Conservation (phyloP, 2,113 vertebrate genomes). For the Australoheros scitulus region DNA sequence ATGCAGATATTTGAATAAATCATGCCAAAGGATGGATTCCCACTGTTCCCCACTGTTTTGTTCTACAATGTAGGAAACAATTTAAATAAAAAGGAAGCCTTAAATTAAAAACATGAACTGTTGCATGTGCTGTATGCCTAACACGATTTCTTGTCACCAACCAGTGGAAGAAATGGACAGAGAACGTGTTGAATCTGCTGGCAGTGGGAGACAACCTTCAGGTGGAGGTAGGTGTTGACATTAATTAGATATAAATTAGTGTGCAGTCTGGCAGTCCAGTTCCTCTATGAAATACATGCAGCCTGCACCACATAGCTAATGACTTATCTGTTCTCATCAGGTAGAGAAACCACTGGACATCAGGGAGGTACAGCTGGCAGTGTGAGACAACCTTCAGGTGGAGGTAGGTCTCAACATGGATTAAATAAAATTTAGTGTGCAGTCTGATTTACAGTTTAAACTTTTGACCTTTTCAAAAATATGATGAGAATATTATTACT, state of each 20-base stretch:
- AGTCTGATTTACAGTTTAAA: background rate
- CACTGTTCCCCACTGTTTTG: too few relatives aligned
- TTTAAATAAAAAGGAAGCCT: background rate
- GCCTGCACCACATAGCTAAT: accelerated
- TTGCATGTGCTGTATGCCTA: background rate
- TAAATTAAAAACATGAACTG: background rate
- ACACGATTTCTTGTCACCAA: background rate
- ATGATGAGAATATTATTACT: too few relatives aligned
- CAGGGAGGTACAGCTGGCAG: background rate
- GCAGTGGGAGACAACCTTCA: background rate
- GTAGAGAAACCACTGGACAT: background rate
- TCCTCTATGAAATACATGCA: accelerated
- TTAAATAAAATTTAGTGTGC: too few relatives aligned
- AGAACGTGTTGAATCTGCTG: accelerated
- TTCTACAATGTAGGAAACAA: too few relatives aligned
- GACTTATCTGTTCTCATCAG: background rate
- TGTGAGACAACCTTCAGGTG: background rate
- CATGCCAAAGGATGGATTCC: too few relatives aligned
- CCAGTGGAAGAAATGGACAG: background rate
- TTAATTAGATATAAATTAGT: background rate
- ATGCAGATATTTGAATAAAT: background rate
- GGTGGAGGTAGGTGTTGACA: background rate
- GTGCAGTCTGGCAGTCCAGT: background rate
- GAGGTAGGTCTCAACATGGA: too few relatives aligned
- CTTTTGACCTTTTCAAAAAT: too few relatives aligned